These are phyloP conservation scores for Galbula dea DNA, from an alignment of 2,113 vertebrate species.

Conservation along the genomic window DNA sequence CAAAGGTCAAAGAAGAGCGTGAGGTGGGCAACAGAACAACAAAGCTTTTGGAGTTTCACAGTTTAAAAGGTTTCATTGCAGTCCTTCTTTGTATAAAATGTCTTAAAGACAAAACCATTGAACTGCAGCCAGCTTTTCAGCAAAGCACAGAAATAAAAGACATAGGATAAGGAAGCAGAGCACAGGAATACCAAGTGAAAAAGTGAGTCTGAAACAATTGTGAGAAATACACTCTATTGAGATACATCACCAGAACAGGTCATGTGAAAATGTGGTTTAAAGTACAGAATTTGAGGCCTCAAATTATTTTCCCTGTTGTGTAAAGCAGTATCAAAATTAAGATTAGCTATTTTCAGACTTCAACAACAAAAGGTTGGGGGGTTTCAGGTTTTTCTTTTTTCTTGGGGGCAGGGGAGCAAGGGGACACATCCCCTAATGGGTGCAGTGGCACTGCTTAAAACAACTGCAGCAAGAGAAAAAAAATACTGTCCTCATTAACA, in stretches of 20 bases:
- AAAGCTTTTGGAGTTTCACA: neutral
- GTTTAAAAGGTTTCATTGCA: neutral
- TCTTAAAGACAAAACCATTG: neutral
- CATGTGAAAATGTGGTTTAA: neutral
- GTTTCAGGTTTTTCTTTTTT: neutral
- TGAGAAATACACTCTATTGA: neutral
- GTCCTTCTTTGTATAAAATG: neutral
- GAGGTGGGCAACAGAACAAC: neutral
- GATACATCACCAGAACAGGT: neutral
- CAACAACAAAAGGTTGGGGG: neutral
- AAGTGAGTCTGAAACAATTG: neutral
- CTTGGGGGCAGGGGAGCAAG: neutral
- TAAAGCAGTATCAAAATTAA: neutral
- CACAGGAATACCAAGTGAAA: neutral
- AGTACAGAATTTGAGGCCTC: neutral
- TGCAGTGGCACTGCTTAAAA: neutral
- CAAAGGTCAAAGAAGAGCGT: neutral
- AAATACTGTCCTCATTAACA: neutral
- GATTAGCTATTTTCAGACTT: neutral
- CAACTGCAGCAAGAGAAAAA: neutral
- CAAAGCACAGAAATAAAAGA: neutral
- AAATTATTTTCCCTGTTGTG: neutral
- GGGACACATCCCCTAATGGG: neutral
- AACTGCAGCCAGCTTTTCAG: neutral
- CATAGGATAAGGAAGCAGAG: neutral